Percentiles rank a stretch among this genome's conserved stretches.
Evolutionary conservation across 2,797 vertebrate genomes (phyloP).

Genomic region (Melanotaenia maccullochi): DNA sequence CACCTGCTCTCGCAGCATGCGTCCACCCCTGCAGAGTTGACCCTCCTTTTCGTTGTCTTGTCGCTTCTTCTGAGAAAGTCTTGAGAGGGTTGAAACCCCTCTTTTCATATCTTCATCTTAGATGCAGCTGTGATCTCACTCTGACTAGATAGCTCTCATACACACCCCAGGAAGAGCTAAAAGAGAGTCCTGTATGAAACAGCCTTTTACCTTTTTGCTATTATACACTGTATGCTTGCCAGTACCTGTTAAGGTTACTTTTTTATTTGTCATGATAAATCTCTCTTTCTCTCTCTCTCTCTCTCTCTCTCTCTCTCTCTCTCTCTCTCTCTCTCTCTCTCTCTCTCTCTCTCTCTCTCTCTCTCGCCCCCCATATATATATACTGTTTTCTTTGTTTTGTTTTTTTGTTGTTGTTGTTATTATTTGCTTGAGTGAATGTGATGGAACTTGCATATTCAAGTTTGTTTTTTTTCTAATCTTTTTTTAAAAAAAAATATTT

Average conservation of each 20-base stretch:
- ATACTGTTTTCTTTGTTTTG: too few species aligned
- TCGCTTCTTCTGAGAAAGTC: slow-evolving; percentile 61
- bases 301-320: too few species aligned
- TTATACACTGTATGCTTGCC: too few species aligned
- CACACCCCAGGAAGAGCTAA: slow-evolving; percentile 1
- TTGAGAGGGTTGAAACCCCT: slow-evolving; percentile 64
- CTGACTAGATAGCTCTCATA: slow-evolving; percentile 17
- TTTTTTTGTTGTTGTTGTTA: background rate
- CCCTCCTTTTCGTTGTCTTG: slow-evolving; percentile 63
- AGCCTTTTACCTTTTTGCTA: background rate
- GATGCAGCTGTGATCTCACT: slow-evolving; percentile 36
- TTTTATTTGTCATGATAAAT: background rate
- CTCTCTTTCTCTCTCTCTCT: too few species aligned
- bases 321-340: too few species aligned
- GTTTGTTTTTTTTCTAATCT: background rate
- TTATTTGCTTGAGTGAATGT: background rate
- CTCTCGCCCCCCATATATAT: too few species aligned
- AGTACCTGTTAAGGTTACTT: too few species aligned
- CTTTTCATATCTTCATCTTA: slow-evolving; percentile 64
- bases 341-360: too few species aligned
- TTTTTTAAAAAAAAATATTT: too few species aligned
- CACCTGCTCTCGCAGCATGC: slow-evolving; percentile 75
- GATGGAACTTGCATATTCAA: background rate
- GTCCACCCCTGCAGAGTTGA: slow-evolving; percentile 40
- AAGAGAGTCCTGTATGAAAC: background rate